Base-by-base conservation (phyloP, 2,113 vertebrate genomes). In the Polyodon spathula region DNA sequence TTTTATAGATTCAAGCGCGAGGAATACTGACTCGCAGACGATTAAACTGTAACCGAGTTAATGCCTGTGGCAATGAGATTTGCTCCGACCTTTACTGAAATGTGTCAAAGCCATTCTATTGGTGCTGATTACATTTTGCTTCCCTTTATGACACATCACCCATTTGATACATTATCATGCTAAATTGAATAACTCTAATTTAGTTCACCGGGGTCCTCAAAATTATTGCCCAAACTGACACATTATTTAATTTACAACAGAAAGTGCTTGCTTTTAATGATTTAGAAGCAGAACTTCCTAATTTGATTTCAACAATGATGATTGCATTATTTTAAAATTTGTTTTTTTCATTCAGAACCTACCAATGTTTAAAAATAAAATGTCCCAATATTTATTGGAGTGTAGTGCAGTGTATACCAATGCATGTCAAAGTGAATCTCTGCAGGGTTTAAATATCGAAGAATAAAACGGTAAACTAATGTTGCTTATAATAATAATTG, bases 141-240 rank as follows among this genome's bases (percentile, higher is more conserved):
- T 78, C 81, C 81, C 73, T 78, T 79, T 69, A 73, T 82, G 82
- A 84, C 85, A 83, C 70, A 72, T 86, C 86, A 86, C 77, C 84
- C 86, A 37, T 72, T 84, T 93, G 88, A 91, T 92, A 83, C 77
- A 93, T 93, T 88, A 90, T 81, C 78, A 79, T 71, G 67, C 76
- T 74, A 88, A 89, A 90, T 82, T 83, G 78, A 91, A 86, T 86
- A 87, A 86, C 83, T 79, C 74, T 89, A 89, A 92, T 88, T 66
- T 66, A 74, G 81, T 88, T 83, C 75, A 64, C 59, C 75, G 79
- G 63, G 73, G 71, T 76, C 76, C 78, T 80, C 74, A 75, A 79
- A 88, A 83, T 68, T 17, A 55, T 80, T 84, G 82, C 78, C 74
- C 58, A 52, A 73, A 81, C 76, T 84, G 73, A 78, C 78, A 63